Percentiles rank a stretch among this genome's conserved stretches.
Evolutionary conservation across 2,113 vertebrate genomes (phyloP).

Genomic region (Onychostruthus taczanowskii): DNA sequence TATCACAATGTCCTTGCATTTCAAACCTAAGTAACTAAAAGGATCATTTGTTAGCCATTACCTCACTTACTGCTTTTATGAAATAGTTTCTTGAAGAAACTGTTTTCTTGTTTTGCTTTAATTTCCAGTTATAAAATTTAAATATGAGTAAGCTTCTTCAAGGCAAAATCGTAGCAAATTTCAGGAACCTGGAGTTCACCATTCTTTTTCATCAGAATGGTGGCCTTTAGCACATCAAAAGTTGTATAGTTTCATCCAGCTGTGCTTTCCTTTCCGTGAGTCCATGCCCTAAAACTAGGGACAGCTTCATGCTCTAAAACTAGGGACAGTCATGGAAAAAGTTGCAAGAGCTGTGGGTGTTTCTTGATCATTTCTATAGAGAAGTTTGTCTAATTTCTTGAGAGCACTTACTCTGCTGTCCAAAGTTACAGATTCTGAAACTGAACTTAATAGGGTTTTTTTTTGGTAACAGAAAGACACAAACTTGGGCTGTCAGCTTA

Average conservation of each 20-base stretch:
- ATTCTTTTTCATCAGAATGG: background rate
- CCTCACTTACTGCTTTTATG: background rate
- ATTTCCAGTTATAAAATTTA: background rate
- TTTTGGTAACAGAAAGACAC: background rate
- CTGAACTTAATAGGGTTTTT: background rate
- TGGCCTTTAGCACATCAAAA: background rate
- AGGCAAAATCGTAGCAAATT: background rate
- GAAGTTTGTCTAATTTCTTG: background rate
- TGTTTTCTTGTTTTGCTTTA: background rate
- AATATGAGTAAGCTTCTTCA: background rate
- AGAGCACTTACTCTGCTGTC: background rate
- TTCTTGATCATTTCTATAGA: background rate
- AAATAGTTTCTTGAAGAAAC: background rate
- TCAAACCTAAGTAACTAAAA: background rate
- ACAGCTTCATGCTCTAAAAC: background rate
- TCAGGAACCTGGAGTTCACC: background rate
- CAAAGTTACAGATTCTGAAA: background rate
- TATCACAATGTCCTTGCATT: background rate
- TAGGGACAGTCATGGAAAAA: background rate
- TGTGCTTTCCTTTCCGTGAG: background rate
- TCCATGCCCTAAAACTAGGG: background rate
- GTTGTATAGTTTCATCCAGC: background rate
- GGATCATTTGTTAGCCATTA: background rate
- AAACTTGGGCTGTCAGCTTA: background rate
- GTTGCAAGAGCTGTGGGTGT: background rate